A percentile compares a stretch with the other conserved stretches of the same genome.
phyloP scores from a whole-genome alignment of 2,113 vertebrate genomes.

The Bagarius yarrelli region DNA sequence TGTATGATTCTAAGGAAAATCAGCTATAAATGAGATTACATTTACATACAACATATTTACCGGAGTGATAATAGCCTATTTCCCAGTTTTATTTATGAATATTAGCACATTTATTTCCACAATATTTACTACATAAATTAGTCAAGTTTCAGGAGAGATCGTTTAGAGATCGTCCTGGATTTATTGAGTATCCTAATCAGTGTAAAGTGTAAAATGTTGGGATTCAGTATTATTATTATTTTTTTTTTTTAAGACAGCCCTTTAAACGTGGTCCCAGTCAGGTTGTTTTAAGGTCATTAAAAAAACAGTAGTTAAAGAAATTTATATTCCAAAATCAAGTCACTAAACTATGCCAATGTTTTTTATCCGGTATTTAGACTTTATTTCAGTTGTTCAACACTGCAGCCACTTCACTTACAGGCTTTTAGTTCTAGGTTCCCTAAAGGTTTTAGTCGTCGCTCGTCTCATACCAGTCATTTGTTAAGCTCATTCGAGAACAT shows the following conservation, averaged over 20 bases:
- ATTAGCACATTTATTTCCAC: not conserved
- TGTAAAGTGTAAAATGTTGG: slow-evolving; percentile 11
- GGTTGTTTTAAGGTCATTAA: not conserved
- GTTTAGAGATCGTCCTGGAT: too few species aligned
- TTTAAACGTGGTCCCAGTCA: not conserved
- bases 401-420: slow-evolving; percentile 31
- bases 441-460: slow-evolving; percentile 15
- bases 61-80: too few species aligned
- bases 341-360: too few species aligned
- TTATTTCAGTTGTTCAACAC: slow-evolving; percentile 21
- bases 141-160: not conserved
- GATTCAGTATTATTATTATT: slow-evolving; percentile 18
- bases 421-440: not conserved
- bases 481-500: slow-evolving; percentile 49
- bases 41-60: not conserved
- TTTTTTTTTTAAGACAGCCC: not conserved
- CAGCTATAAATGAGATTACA: not conserved
- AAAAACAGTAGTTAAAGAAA: too few species aligned
- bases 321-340: too few species aligned
- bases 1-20: not conserved
- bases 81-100: not conserved
- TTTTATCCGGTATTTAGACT: not conserved
- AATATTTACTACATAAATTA: not conserved
- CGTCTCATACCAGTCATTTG: slow-evolving; percentile 54
- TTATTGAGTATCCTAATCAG: not conserved